phyloP scores from a whole-genome alignment of 2,888 invertebrate genomes.

The Nomada ruficornis region DNA sequence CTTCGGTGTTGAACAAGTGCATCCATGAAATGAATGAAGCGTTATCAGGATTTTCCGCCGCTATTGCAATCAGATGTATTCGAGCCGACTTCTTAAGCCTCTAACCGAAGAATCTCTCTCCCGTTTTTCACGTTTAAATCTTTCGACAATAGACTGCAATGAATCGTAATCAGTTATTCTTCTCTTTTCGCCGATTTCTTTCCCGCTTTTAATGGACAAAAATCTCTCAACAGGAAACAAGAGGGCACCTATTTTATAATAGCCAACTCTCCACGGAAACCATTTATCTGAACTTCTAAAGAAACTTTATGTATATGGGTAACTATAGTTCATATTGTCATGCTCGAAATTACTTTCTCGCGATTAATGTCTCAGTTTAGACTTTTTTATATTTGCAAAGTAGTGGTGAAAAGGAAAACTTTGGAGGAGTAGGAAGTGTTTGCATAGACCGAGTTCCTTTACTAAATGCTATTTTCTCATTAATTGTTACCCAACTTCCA shows the following conservation, averaged over 20 bases:
- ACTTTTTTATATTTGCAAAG: not conserved
- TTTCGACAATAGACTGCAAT: constrained; percentile 24
- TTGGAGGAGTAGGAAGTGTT: no score
- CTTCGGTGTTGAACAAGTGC: constrained; percentile 32
- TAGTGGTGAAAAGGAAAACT: no score
- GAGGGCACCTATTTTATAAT: not conserved
- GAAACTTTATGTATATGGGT: not conserved
- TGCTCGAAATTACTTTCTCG: not conserved
- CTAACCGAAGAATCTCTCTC: constrained; percentile 9
- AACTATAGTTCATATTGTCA: not conserved
- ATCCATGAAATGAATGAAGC: constrained; percentile 17
- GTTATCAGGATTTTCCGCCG: constrained; percentile 24
- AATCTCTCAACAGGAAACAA: not conserved
- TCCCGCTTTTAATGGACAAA: not conserved
- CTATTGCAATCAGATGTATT: constrained; percentile 37
- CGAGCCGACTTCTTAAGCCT: constrained; percentile 23
- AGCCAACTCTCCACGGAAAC: not conserved
- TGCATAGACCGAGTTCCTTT: no score
- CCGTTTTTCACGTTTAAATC: not conserved
- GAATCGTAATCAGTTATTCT: constrained; percentile 41
- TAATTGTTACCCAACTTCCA: no score
- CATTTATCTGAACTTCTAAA: not conserved
- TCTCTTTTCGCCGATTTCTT: not conserved
- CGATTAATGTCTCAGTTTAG: not conserved
- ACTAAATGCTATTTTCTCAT: no score